Base-by-base conservation (phyloP, 2,113 vertebrate species). In the Eretmodus cyanostictus region DNA sequence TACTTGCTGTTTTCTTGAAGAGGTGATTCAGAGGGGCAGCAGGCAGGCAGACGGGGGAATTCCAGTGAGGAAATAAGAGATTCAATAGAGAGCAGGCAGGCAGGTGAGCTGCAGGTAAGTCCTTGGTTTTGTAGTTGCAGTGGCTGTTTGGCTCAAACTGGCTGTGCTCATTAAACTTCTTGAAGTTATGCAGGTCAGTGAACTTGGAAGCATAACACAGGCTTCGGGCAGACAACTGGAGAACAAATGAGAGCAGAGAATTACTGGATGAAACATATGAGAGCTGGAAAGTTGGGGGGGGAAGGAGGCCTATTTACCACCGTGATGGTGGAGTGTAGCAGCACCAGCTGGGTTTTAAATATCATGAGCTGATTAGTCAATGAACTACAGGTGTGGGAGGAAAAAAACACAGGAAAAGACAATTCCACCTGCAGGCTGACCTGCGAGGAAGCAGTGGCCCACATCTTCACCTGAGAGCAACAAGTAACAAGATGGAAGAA, bases 11-110 rank as follows among this genome's bases (percentile, higher is more conserved):
- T 66, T 66, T 38, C 34, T 68, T 73, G 38, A 45, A 2, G 4
- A 73, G 66, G n/a, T 73, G 8, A 73, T 45, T 45, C 3, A 24
- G 66, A 73, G 22, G 22, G 66, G 34, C 10, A 8, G 66, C n/a
- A 42, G 16, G 4, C 16, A 34, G 63, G 0, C 9, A 63, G 63
- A 0, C 16, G 0, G 5, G 27, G 57, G 34, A 40, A 68, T 40
- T 68, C 63, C 63, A 22, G 63, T 68, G 7, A 68, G 63, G 63
- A 68, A 68, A 13, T 38, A 38, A 5, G 63, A 14, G 7, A 24
- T 71, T 71, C 11, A 22, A 0, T 14, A 36, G 19, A 40, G 63
- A 71, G 34, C 7, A 38, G 11, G 19, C 57, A 61, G 57, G 31
- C 36, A 68, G 66, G 66, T 42, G 38, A 42, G 13, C 12, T 42